Evolutionary conservation across 2,113 vertebrate genomes (phyloP), one percentile per base, ranked within the genome.

Genomic region (Nesospiza acunhae): DNA sequence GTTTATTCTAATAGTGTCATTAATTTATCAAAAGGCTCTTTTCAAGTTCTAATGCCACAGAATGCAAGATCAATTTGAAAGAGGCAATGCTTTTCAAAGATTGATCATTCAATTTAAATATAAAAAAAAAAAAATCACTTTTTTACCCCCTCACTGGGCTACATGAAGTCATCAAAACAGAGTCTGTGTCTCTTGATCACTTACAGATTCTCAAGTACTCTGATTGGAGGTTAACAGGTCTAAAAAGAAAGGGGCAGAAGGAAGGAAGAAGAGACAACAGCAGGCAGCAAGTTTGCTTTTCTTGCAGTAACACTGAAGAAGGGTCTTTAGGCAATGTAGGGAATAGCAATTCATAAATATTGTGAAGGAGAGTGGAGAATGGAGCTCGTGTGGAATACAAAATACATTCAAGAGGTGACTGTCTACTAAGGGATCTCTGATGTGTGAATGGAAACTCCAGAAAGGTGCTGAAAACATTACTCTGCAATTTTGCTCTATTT

Each of bases 391-490:
- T 22, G 6, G 14, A 15, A 23, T 66, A 42, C 7, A 12, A 55
- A 39, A 53, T 33, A 7, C 23, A 24, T 6, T 50, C 41, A 9
- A 9, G 59, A 64, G 33, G 23, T 73, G 30, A 14, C 31, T 73
- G 15, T 39, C 28, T 7, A 0, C 13, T 39, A n/a, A 60, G 35
- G 23, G 59, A 19, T 79, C 27, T 75, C 28, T 72, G 49, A 11
- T 52, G 15, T 31, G 19, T 0, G 0, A 63, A 17, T 39, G 30
- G 53, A 84, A 60, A 41, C 49, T 18, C 14, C 2, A 8, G n/a
- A n/a, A 72, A 75, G 28, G 41, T 22, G 33, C 33, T 69, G 41
- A 18, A 35, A 47, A 56, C 50, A 75, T 27, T n/a, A 76, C 53
- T 28, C 14, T 2, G 5, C 33, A 37, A 3, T 55, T 83, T 23